These are phyloP conservation scores for Cebidichthys violaceus DNA, from an alignment of 2,113 vertebrate genomes.

Conservation along the genomic window DNA sequence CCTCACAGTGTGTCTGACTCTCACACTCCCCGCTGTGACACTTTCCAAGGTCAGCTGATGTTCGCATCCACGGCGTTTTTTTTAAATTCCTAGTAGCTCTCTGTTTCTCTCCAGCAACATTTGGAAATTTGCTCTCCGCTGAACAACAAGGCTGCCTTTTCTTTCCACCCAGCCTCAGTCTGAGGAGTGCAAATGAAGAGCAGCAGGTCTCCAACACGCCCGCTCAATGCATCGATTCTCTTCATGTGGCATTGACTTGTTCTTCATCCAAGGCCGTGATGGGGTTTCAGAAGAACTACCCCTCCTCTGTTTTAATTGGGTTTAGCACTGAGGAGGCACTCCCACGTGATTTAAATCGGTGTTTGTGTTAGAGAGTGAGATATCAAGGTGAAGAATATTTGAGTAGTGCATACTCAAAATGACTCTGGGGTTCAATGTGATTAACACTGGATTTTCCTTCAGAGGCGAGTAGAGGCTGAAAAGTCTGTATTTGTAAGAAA, in stretches of 20 bases:
- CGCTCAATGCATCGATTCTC: constrained; percentile 49
- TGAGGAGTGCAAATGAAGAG: constrained; percentile 27
- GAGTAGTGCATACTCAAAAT: constrained; percentile 14
- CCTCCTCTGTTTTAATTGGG: constrained; percentile 18
- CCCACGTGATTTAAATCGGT: neutral
- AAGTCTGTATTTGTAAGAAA: neutral
- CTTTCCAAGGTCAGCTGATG: constrained; percentile 54
- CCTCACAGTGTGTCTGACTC: constrained; percentile 30
- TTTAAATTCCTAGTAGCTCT: neutral
- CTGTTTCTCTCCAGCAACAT: constrained; percentile 10
- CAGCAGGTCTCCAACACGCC: constrained; percentile 30
- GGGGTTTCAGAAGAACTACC: constrained; percentile 9
- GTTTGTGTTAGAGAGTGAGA: constrained; percentile 22
- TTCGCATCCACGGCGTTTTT: neutral
- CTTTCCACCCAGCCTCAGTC: constrained; percentile 1
- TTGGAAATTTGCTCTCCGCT: constrained; percentile 10
- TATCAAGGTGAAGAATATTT: constrained; percentile 32
- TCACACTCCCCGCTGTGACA: constrained; percentile 29
- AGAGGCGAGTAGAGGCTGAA: neutral
- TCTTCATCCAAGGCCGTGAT: constrained; percentile 30
- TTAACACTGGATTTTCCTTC: neutral
- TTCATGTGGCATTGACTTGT: constrained; percentile 46
- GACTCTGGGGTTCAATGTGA: constrained; percentile 6
- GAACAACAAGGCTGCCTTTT: constrained; percentile 6
- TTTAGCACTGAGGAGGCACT: constrained; percentile 17